Evolutionary conservation across 2,113 vertebrate species (phyloP).

Genomic region (Pygoscelis adeliae): DNA sequence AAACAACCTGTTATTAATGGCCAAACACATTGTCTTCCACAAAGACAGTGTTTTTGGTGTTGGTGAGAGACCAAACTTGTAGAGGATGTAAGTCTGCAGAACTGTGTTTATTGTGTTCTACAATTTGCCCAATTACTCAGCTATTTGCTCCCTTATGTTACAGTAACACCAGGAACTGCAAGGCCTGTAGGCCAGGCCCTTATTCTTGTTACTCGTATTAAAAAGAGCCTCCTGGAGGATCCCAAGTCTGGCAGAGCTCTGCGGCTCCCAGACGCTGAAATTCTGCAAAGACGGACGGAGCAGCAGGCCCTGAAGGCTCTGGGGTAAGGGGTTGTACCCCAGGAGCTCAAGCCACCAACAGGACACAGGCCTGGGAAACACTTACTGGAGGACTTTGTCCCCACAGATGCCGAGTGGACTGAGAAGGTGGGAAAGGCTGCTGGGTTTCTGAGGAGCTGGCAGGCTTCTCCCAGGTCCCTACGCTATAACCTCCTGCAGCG

Average conservation of each 20-base stretch:
- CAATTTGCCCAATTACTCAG: background rate
- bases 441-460: background rate
- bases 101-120: background rate
- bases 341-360: rapidly evolving
- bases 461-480: too few relatives aligned
- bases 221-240: background rate
- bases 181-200: background rate
- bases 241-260: background rate
- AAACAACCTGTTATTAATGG: background rate
- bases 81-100: background rate
- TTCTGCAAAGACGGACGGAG: background rate
- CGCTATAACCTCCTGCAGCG: rapidly evolving
- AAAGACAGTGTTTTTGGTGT: background rate
- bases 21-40: rapidly evolving
- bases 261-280: background rate
- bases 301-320: background rate
- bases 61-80: background rate
- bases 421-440: background rate
- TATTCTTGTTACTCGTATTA: rapidly evolving
- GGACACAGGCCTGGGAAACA: background rate
- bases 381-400: too few relatives aligned
- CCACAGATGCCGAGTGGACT: rapidly evolving
- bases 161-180: too few relatives aligned
- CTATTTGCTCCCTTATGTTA: background rate
- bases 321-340: rapidly evolving